Percentiles rank a stretch among this genome's conserved stretches.
Evolutionary conservation across 2,113 vertebrate species (phyloP).

Genomic region (Neoarius graeffei): DNA sequence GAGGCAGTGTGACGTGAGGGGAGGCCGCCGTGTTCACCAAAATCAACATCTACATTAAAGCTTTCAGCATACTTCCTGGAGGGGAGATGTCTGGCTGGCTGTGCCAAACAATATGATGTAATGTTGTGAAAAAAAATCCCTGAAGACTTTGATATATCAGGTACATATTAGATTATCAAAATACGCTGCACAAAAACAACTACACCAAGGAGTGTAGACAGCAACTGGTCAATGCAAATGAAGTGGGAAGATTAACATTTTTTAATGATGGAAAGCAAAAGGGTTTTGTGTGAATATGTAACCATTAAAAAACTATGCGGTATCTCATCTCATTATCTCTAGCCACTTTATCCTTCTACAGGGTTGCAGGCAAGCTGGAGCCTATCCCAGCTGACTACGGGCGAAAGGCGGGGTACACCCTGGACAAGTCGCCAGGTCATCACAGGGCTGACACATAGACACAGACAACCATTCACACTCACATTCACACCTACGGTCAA

Average conservation of each 20-base stretch:
- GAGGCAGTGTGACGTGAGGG: constrained; percentile 37
- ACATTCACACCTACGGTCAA: no score
- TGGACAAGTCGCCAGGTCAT: no score
- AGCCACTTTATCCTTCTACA: no score
- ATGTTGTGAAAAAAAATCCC: not conserved
- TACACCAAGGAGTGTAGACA: not conserved
- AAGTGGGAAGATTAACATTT: not conserved
- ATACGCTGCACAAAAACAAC: not conserved
- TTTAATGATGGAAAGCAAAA: not conserved
- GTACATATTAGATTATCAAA: not conserved
- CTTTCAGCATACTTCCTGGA: not conserved
- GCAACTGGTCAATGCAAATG: not conserved
- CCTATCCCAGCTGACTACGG: no score
- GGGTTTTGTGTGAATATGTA: not conserved
- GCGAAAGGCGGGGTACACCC: no score
- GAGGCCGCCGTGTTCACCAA: constrained; percentile 11
- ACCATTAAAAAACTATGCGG: not conserved
- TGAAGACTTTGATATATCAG: not conserved
- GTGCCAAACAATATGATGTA: constrained; percentile 24
- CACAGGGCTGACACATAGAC: no score
- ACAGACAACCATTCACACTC: no score
- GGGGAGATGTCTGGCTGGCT: constrained; percentile 3
- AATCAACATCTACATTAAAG: constrained; percentile 11
- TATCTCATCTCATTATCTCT: no score
- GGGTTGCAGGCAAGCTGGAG: no score